Percentiles rank a stretch among this genome's conserved stretches.
phyloP scores from a whole-genome alignment of 1,140 invertebrate genomes.

The Nasonia longicornis region DNA sequence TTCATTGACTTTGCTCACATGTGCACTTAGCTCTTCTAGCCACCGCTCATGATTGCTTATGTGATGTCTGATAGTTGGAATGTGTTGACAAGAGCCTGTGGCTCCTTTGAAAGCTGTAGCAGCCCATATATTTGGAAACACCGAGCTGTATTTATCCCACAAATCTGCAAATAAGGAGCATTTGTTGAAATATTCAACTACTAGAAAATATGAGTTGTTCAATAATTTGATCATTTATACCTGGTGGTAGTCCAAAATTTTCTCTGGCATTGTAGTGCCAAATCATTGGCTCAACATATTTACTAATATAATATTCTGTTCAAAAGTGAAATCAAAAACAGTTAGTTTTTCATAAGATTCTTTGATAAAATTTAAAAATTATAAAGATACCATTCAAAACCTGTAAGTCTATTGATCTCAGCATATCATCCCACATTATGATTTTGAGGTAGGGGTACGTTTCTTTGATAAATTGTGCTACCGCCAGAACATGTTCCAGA shows the following conservation, averaged over 20 bases:
- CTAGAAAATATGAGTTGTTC: background rate
- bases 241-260: conserved; percentile 65
- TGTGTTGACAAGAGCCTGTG: conserved; percentile 81
- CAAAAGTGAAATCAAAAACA: conserved; percentile 54
- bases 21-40: conserved; percentile 70
- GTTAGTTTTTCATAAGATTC: conserved; percentile 24
- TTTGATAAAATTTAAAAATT: background rate
- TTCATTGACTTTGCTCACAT: conserved; percentile 69
- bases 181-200: background rate
- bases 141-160: conserved; percentile 84
- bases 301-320: conserved; percentile 76
- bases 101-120: conserved; percentile 93
- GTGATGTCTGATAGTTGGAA: conserved; percentile 76
- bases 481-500: conserved; percentile 76
- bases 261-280: conserved; percentile 76
- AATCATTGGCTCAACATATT: conserved; percentile 87
- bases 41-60: conserved; percentile 79
- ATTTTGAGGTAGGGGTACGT: conserved; percentile 76
- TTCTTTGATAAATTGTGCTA: conserved; percentile 75
- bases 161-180: conserved; percentile 58
- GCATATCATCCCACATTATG: conserved; percentile 97
- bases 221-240: conserved; percentile 53
- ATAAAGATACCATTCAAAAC: conserved; percentile 67
- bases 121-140: conserved; percentile 93
- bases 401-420: conserved; percentile 79